A percentile compares a stretch with the other conserved stretches of the same genome.
These are phyloP conservation scores for Pterocles orientalis DNA, from an alignment of 2,113 vertebrate genomes.

Conservation along the genomic window DNA sequence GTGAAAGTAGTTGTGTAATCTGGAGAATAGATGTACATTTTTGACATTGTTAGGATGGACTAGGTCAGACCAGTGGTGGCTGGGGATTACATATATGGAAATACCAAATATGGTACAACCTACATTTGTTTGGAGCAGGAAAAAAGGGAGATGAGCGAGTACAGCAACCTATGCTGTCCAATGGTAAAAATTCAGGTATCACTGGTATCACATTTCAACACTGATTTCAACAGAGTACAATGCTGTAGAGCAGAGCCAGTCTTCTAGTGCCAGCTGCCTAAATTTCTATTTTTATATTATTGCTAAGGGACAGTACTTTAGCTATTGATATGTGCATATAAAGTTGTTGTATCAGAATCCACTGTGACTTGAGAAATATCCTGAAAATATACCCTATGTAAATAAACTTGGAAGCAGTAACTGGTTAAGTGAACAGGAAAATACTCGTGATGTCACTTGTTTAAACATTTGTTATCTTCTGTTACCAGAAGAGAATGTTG, in stretches of 20 bases:
- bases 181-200: not conserved
- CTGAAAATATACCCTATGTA: not conserved
- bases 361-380: not conserved
- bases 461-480: not conserved
- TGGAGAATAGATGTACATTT: not conserved
- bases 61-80: not conserved
- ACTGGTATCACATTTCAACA: not conserved
- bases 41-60: not conserved
- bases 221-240: accelerated
- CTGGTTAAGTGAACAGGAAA: not conserved
- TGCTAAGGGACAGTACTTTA: not conserved
- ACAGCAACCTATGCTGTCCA: not conserved
- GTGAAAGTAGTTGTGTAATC: not conserved
- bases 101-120: not conserved
- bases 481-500: not conserved
- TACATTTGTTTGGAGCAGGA: not conserved
- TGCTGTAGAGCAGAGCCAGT: not conserved
- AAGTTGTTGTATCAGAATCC: not conserved
- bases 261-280: not conserved
- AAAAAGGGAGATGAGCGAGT: not conserved
- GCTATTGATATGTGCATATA: not conserved
- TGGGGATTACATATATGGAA: not conserved
- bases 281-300: not conserved
- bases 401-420: not conserved
- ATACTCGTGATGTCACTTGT: not conserved